Base-by-base conservation (phyloP, 2,113 vertebrate genomes). In the Oryzias melastigma region DNA sequence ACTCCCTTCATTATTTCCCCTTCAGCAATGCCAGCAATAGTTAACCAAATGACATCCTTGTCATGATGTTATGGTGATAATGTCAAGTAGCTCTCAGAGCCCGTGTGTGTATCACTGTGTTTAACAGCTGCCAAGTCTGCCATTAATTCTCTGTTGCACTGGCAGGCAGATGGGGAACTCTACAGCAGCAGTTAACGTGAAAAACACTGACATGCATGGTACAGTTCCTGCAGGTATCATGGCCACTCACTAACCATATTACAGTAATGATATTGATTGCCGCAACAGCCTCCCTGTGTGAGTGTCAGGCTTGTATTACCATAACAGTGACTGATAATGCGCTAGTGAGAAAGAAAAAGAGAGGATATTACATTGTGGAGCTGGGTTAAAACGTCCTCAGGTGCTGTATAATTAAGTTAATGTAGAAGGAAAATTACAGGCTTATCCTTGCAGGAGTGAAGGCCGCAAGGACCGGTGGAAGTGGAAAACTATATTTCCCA, bases 401-500 rank as follows among this genome's bases (percentile, higher is more conserved):
- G 86, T 86, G 77, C 54, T 63, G 64, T 70, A 67, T 83, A 76
- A 87, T 82, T 67, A 78, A 82, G 78, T 81, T 86, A 77, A 83
- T 52, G 68, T 70, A 68, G 54, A 81, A 29, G 74, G 78, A 75
- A 88, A 86, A 81, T 86, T 62, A 69, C 77, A 73, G 70, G 48
- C 54, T 25, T 53, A 52, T 65, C 67, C 70, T 73, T 66, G 83
- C 60, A 71, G 78, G 62, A 67, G 64, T 43, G 54, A 68, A 54
- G 58, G 61, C 73, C 65, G 56, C 19, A 24, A 73, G 78, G 70
- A 63, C 58, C 1, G 49, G 67, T 80, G 60, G 76, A 68, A 62
- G 60, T 75, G 66, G 77, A 77, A 87, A 85, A 84, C 76, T 82
- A 74, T 74, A 81, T 85, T 87, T 87, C 83, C 86, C 86, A 77